These are phyloP conservation scores for Sesia bembeciformis DNA, from an alignment of 2,888 invertebrate species.

Conservation along the genomic window DNA sequence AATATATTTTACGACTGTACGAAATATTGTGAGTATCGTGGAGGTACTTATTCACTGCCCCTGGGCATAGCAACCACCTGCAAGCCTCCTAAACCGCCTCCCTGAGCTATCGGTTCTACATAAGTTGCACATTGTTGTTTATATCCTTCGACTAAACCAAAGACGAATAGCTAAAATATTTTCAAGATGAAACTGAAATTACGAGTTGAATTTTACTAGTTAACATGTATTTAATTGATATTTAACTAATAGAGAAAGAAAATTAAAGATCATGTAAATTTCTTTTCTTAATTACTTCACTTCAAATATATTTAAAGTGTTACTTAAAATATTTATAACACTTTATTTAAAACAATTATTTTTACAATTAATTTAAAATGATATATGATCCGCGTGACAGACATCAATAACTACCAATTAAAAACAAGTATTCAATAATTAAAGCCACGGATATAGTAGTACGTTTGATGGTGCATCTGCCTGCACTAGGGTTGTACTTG, in stretches of 20 bases:
- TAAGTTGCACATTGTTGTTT: conserved; percentile 35
- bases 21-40: conserved; percentile 9
- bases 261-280: too few species aligned
- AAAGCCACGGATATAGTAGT: neutral
- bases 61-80: conserved; percentile 12
- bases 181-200: conserved; percentile 1
- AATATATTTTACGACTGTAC: conserved; percentile 6
- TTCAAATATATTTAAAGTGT: too few species aligned
- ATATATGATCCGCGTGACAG: too few species aligned
- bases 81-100: conserved; percentile 23
- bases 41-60: conserved; percentile 24
- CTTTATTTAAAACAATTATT: too few species aligned
- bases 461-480: too few species aligned
- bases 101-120: conserved; percentile 42
- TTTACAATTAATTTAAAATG: too few species aligned
- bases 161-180: conserved; percentile 3
- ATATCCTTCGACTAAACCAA: conserved; percentile 18
- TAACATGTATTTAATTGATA: neutral
- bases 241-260: too few species aligned
- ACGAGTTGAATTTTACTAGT: neutral
- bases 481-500: neutral
- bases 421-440: too few species aligned
- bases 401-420: too few species aligned
- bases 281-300: too few species aligned
- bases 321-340: too few species aligned